Percentiles rank a stretch among this genome's conserved stretches.
phyloP scores from a whole-genome alignment of 2,113 vertebrate genomes.

The Cheilinus undulatus region DNA sequence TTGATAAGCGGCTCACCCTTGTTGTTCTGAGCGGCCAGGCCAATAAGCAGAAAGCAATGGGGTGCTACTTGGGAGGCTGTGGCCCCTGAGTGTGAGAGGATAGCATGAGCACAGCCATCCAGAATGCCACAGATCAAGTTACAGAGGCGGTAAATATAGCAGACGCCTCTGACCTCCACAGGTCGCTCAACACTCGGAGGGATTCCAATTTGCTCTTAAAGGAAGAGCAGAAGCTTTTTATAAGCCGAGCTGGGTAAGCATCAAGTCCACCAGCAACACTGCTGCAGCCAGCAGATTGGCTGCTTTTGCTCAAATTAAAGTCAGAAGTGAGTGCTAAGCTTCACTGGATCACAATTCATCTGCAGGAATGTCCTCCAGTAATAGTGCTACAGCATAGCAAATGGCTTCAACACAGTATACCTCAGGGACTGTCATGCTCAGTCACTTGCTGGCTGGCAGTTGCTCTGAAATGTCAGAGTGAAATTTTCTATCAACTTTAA shows the following conservation, averaged over 20 bases:
- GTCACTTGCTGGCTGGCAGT: neutral
- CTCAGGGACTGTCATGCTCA: neutral
- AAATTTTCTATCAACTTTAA: neutral
- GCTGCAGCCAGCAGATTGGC: conserved; percentile 12
- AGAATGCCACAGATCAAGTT: conserved; percentile 85
- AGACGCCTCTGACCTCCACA: conserved; percentile 81
- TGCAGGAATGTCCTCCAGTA: conserved; percentile 9
- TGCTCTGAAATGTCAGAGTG: neutral
- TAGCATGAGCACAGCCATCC: conserved; percentile 78
- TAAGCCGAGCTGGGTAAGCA: conserved; percentile 32
- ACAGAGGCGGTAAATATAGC: conserved; percentile 87
- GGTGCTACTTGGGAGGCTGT: conserved; percentile 64
- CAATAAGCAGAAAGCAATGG: conserved; percentile 45
- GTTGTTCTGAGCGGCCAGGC: conserved; percentile 66
- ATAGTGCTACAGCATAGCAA: conserved; percentile 13
- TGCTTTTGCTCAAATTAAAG: conserved; percentile 25
- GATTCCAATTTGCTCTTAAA: conserved; percentile 80
- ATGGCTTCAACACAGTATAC: neutral
- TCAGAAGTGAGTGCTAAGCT: neutral
- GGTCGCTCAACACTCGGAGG: conserved; percentile 80
- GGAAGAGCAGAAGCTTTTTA: conserved; percentile 70
- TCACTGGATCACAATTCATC: conserved; percentile 27
- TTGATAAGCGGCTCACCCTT: conserved; percentile 71
- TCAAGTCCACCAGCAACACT: neutral
- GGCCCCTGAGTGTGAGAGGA: conserved; percentile 74